A percentile compares a stretch with the other conserved stretches of the same genome.
Evolutionary conservation across 2,888 invertebrate species (phyloP).

Genomic region (Agriopis marginaria): DNA sequence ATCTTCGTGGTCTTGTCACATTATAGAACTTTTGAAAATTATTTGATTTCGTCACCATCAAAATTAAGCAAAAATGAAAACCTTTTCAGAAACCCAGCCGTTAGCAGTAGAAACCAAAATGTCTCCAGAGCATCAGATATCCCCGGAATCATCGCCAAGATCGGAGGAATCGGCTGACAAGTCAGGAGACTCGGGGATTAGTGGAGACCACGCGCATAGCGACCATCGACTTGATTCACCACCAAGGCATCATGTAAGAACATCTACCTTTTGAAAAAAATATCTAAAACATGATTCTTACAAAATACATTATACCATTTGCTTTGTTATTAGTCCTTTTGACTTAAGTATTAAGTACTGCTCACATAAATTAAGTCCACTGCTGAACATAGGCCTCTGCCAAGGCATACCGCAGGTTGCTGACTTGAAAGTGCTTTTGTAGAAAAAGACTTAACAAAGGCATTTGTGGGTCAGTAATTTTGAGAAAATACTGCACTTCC

Average conservation of each 20-base stretch:
- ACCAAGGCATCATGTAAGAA: constrained; percentile 68
- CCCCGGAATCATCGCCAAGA: constrained; percentile 77
- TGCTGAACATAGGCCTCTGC: too few species aligned
- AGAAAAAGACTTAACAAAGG: too few species aligned
- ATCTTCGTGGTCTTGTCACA: too few species aligned
- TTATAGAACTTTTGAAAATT: too few species aligned
- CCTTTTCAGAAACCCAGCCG: constrained; percentile 70
- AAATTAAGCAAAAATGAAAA: not conserved
- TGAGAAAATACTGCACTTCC: too few species aligned
- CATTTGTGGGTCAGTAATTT: too few species aligned
- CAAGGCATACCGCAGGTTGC: too few species aligned
- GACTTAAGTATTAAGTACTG: too few species aligned
- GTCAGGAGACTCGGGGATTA: constrained; percentile 94
- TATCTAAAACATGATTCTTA: not conserved
- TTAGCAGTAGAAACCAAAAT: constrained; percentile 81
- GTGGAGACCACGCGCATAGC: constrained; percentile 88
- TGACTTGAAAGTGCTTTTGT: too few species aligned
- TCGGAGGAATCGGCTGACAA: constrained; percentile 88
- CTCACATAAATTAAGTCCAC: too few species aligned
- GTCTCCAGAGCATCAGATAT: constrained; percentile 67
- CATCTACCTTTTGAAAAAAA: not conserved
- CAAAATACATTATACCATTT: not conserved
- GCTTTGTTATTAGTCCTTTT: too few species aligned
- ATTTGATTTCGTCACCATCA: not conserved
- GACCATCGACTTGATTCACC: constrained; percentile 83